Evolutionary conservation across 2,888 invertebrate species (phyloP), one percentile per base, ranked within the genome.

Genomic region (Siphonodentalium dalli): DNA sequence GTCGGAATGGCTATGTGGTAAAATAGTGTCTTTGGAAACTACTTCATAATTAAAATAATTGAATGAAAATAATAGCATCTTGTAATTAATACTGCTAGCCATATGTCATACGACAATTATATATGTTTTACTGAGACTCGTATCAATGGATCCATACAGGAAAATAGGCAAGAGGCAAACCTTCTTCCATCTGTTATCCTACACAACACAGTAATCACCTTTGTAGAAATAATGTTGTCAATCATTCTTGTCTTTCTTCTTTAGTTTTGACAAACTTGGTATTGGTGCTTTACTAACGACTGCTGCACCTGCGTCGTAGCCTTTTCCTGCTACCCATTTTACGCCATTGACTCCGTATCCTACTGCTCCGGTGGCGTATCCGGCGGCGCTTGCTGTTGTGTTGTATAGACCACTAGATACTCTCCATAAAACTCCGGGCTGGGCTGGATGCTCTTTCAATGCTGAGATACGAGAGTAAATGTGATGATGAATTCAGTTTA

Each of bases 271-370:
- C n/a, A 75, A 65, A 21, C 68, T 43, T n/a, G 77, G 75, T 1
- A 75, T 69, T 58, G 70, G 72, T 38, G 65, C 63, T 43, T 63
- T 64, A 43, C 68, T 71, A 11, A 64, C 74, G 1, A 78, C 77
- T 13, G 71, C 65, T 18, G 73, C 57, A 6, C 77, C 75, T 20
- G 74, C 76, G 46, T 71, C 72, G 52, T 75, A 74, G 38, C 74
- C 67, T 49, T 77, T 78, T n/a, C 70, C 75, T 1, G 77, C 79
- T 5, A 71, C 77, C 79, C 79, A 79, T 45, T 75, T 77, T 3
- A 78, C 77, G 13, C 78, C 71, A 7, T 76, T 75, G 0, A 77
- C 71, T 44, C 77, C 63, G 46, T 69, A 61, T 24, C 76, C 65
- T 4, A 69, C 65, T 7, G 68, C 70, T 20, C 69, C 64, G 5